A percentile compares a stretch with the other conserved stretches of the same genome.
Evolutionary conservation across 37 sponge, comb jelly and placozoan genomes (phyloP).

Genomic region (Aplysina aerophoba): DNA sequence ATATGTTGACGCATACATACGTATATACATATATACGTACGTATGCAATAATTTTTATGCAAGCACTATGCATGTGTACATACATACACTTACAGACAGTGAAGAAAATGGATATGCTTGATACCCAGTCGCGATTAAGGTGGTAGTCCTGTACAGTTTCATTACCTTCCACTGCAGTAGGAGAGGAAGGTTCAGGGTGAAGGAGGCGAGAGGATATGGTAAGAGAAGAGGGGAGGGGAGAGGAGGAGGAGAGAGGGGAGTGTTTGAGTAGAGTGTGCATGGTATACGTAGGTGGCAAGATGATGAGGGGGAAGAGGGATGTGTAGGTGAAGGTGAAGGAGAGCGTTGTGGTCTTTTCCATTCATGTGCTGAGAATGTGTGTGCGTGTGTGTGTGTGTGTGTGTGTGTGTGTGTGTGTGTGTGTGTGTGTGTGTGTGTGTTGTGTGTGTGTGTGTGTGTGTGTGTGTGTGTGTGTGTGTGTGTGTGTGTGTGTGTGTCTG

Average conservation of each 20-base stretch:
- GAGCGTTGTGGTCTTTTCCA: background rate
- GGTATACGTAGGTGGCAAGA: background rate
- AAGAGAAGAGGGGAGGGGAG: no score
- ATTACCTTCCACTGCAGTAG: no score
- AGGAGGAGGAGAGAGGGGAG: no score
- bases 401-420: background rate
- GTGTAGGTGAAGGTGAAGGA: no score
- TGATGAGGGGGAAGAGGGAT: no score
- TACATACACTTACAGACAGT: background rate
- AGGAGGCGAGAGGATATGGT: no score
- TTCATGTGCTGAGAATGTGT: background rate
- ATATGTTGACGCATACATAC: no score
- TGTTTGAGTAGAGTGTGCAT: no score
- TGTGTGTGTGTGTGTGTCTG: background rate
- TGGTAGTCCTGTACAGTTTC: no score
- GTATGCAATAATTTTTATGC: background rate
- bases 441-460: background rate
- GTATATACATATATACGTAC: no score
- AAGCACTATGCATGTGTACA: background rate
- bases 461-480: conserved; percentile 21
- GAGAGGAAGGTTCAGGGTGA: no score
- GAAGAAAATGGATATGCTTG: background rate
- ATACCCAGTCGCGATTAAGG: no score
- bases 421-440: background rate
- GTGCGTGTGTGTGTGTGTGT: background rate